Base-by-base conservation (phyloP, 2,888 invertebrate species). In the Hypercompe scribonia region DNA sequence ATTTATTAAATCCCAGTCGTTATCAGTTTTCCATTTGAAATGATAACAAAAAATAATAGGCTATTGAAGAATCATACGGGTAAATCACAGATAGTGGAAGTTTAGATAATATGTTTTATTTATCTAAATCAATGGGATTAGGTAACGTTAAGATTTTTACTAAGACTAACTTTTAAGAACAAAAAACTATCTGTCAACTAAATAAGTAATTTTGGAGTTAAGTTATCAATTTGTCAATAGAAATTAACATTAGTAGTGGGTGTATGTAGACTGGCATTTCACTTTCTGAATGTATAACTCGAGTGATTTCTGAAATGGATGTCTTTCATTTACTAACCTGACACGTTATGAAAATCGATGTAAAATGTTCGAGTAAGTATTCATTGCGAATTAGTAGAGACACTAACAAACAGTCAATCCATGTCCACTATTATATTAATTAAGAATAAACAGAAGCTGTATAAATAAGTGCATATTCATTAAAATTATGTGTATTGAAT, bases 401-500 rank as follows among this genome's bases (percentile, higher is more conserved):
- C 31, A 31, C 39, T 18, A 61, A 61, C 21, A 69, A 4, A 36
- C 36, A 28, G 58, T 58, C 58, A 69, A 61, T 33, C 36, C 34
- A 50, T 54, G n/a, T 15, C 65, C 42, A 58, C 42, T 15, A 54
- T 24, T 64, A 31, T 31, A 77, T 73, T 68, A 68, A 77, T 84
- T 68, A 73, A 42, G 50, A n/a, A 71, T 65, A 68, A 69, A 79
- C 79, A 81, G 79, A 79, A 86, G 84, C 81, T 71, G 39, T 61
- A 3, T 72, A 36, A 75, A 63, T 72, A 81, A 81, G 65, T 70
- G 74, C 71, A 81, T 81, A 86, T 88, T 88, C 80, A 89, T 90
- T 89, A 88, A 88, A 87, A 86, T 90, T 90, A 90, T 89, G 85
- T 87, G 86, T 90, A 91, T 93, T 90, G 89, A 93, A 93, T 92